These are phyloP conservation scores for Meloidogyne floridensis DNA, from an alignment of 1,140 invertebrate species.

Conservation along the genomic window DNA sequence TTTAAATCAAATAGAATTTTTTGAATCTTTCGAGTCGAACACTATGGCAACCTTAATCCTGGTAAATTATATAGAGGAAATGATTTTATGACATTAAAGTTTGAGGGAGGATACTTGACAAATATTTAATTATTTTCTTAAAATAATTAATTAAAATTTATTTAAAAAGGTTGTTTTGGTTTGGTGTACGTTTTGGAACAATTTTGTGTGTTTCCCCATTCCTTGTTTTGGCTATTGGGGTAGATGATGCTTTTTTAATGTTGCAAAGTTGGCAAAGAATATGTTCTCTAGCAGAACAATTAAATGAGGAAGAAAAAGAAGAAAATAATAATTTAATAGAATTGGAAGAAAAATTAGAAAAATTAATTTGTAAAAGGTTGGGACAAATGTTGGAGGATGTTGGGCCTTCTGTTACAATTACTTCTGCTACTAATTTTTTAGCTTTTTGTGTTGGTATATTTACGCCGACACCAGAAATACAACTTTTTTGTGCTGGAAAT, in stretches of 20 bases:
- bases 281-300: constrained; percentile 4
- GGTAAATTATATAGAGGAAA: too few relatives aligned
- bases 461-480: constrained; percentile 59
- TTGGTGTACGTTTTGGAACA: constrained; percentile 55
- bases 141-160: neutral
- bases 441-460: constrained; percentile 59
- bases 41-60: too few relatives aligned
- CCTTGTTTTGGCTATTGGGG: constrained; percentile 56
- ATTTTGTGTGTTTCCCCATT: constrained; percentile 58
- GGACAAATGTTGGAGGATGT: constrained; percentile 6
- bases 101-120: too few relatives aligned
- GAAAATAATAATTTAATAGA: neutral
- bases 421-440: constrained; percentile 55
- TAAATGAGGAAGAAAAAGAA: neutral
- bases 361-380: constrained; percentile 1
- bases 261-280: constrained; percentile 57
- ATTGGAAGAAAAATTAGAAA: neutral
- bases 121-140: neutral
- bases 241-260: constrained; percentile 60
- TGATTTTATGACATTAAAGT: too few relatives aligned
- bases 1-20: too few relatives aligned
- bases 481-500: constrained; percentile 48
- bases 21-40: too few relatives aligned
- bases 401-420: constrained; percentile 54
- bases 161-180: constrained; percentile 48